Percentiles rank a stretch among this genome's conserved stretches.
These are phyloP conservation scores for Champsocephalus esox DNA, from an alignment of 2,797 vertebrate genomes.

Conservation along the genomic window DNA sequence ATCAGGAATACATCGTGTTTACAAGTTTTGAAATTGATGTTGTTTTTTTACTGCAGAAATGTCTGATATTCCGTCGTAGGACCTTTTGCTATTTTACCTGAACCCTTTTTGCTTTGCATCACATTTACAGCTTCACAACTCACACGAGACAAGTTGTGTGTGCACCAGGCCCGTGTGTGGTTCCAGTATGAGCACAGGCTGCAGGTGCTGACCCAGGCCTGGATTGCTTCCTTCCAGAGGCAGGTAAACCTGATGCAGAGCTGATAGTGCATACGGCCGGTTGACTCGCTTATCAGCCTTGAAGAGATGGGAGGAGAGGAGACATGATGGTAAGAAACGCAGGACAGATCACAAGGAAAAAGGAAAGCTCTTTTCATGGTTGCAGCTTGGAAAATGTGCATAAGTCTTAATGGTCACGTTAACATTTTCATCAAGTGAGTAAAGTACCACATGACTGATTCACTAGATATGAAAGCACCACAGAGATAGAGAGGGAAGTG, in stretches of 20 bases:
- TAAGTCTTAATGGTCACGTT: too few species aligned
- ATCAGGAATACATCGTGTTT: too few species aligned
- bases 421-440: slow-evolving; percentile 16
- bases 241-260: slow-evolving; percentile 80
- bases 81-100: background rate
- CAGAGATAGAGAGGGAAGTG: slow-evolving; percentile 59
- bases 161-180: slow-evolving; percentile 82
- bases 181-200: slow-evolving; percentile 88
- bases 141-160: slow-evolving; percentile 85
- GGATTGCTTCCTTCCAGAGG: slow-evolving; percentile 66
- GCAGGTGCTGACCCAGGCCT: slow-evolving; percentile 76
- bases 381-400: background rate
- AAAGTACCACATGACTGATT: slow-evolving; percentile 42
- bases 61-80: background rate
- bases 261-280: slow-evolving; percentile 51
- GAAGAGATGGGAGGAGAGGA: slow-evolving; percentile 3
- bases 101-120: slow-evolving; percentile 10
- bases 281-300: slow-evolving; percentile 64
- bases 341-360: background rate
- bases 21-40: too few species aligned
- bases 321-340: slow-evolving; percentile 1
- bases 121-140: slow-evolving; percentile 41
- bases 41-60: background rate
- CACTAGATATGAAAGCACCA: slow-evolving; percentile 48
- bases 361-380: background rate